These are phyloP conservation scores for Sebastes goodei DNA, from an alignment of 2,797 vertebrate species.

Conservation along the genomic window DNA sequence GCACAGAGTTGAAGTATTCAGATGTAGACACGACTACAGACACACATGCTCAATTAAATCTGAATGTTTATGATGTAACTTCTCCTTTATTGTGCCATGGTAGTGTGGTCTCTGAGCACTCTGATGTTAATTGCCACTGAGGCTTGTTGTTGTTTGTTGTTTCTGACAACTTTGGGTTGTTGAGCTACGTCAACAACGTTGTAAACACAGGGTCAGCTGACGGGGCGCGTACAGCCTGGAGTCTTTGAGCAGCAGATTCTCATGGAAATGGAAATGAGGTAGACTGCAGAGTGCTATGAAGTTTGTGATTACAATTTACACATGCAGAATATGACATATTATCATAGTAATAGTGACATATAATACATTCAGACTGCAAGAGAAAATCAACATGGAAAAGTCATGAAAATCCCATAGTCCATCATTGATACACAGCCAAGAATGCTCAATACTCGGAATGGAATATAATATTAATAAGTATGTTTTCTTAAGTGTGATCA, in stretches of 20 bases:
- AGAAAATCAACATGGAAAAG: neutral
- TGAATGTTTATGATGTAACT: conserved; percentile 64
- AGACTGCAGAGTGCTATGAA: neutral
- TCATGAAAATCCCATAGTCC: neutral
- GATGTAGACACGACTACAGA: conserved; percentile 10
- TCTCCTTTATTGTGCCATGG: conserved; percentile 30
- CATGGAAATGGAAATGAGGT: conserved; percentile 40
- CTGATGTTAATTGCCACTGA: conserved; percentile 59
- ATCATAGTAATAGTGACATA: neutral
- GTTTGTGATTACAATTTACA: neutral
- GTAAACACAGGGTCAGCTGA: conserved; percentile 52
- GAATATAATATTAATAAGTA: too few species aligned
- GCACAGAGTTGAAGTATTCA: conserved; percentile 1
- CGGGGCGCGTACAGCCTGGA: conserved; percentile 20
- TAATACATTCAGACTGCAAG: neutral
- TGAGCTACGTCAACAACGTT: conserved; percentile 35
- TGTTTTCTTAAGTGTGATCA: too few species aligned
- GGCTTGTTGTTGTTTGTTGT: conserved; percentile 49
- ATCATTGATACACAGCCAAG: neutral
- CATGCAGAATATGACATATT: neutral
- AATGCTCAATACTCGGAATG: neutral
- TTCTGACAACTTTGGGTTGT: conserved; percentile 53
- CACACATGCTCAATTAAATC: conserved; percentile 54
- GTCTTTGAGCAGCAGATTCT: conserved; percentile 13
- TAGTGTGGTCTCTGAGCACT: conserved; percentile 29